A percentile compares a stretch with the other conserved stretches of the same genome.
Evolutionary conservation across 2,888 invertebrate species (phyloP).

Genomic region (Pseudococcus jackbeardsleyi): DNA sequence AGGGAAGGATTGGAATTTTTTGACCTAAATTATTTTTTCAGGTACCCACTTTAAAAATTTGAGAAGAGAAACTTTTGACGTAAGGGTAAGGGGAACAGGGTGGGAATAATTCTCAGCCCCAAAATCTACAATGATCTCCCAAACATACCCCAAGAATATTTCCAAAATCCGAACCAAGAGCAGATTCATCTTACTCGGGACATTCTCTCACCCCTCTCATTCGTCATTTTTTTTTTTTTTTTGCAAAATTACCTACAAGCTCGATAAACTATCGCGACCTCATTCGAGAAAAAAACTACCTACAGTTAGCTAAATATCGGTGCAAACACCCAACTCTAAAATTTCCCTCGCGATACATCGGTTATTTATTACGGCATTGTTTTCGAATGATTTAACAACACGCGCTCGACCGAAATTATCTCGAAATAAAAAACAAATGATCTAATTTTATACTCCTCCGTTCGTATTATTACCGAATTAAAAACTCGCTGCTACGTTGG

Average conservation of each 20-base stretch:
- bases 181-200: no score
- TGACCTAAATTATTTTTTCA: no score
- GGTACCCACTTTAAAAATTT: no score
- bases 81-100: no score
- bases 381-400: slow-evolving; percentile 40
- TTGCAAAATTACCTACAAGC: not conserved
- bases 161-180: no score
- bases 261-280: not conserved
- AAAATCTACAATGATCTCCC: no score
- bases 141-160: no score
- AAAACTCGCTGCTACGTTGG: not conserved
- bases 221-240: not conserved
- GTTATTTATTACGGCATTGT: slow-evolving; percentile 32
- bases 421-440: slow-evolving; percentile 45
- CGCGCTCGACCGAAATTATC: slow-evolving; percentile 39
- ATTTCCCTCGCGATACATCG: slow-evolving; percentile 30
- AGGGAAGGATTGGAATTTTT: no score
- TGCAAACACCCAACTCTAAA: slow-evolving; percentile 19
- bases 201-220: not conserved
- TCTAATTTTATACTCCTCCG: slow-evolving; percentile 8
- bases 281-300: not conserved
- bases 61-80: no score
- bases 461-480: slow-evolving; percentile 43
- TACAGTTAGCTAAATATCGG: not conserved
- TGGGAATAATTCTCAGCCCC: no score